These are phyloP conservation scores for Nebria salina DNA, from an alignment of 2,888 invertebrate species.

Conservation along the genomic window DNA sequence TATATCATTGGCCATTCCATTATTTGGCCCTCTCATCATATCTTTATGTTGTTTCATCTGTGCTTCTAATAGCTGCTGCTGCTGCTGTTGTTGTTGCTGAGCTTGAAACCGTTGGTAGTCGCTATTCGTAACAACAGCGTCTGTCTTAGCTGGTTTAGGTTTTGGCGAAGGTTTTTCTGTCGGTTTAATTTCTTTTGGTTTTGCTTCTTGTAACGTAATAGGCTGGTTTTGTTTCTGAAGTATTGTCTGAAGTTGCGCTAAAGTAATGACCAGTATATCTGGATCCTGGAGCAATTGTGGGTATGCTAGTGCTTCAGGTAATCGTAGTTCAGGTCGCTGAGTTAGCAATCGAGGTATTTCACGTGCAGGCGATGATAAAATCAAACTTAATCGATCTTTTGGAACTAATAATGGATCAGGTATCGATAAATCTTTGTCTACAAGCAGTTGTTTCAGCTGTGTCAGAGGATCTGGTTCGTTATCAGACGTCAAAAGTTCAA, in stretches of 20 bases:
- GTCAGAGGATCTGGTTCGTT: conserved; percentile 73
- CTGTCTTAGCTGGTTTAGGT: conserved; percentile 51
- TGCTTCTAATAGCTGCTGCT: conserved; percentile 50
- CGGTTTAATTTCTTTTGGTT: conserved; percentile 50
- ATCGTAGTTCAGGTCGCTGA: conserved; percentile 75
- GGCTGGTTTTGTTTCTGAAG: conserved; percentile 66
- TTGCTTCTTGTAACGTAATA: conserved; percentile 49
- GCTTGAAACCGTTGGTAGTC: conserved; percentile 45
- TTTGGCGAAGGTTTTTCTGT: conserved; percentile 54
- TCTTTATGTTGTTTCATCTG: conserved; percentile 46
- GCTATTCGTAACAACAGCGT: conserved; percentile 54
- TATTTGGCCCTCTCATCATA: conserved; percentile 48
- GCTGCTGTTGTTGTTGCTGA: conserved; percentile 50
- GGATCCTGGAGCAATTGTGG: conserved; percentile 80
- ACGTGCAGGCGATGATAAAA: conserved; percentile 76
- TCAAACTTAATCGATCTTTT: conserved; percentile 75
- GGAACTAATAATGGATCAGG: conserved; percentile 86
- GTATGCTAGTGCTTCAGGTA: conserved; percentile 78
- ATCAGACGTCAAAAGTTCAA: conserved; percentile 62
- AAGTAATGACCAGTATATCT: conserved; percentile 79
- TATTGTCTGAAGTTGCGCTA: conserved; percentile 76
- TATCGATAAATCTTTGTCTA: conserved; percentile 74
- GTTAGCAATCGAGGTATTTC: conserved; percentile 81
- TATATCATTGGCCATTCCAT: conserved; percentile 69
- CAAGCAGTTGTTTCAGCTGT: conserved; percentile 76